phyloP scores from a whole-genome alignment of 2,888 invertebrate species.

The Acronicta leporina region DNA sequence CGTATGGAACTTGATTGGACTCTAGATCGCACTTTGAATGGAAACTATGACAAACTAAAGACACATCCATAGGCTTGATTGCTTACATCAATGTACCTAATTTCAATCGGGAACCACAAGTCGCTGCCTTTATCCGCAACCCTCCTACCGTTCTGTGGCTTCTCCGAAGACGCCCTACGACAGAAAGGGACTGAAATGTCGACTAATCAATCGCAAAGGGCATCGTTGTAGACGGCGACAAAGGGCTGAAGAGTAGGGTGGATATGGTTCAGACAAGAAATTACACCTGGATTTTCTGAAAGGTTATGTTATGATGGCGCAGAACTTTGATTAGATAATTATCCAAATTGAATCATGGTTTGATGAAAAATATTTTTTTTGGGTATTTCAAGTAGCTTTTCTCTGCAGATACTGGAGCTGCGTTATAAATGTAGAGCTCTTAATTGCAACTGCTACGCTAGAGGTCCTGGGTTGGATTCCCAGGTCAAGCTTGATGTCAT shows the following conservation, averaged over 20 bases:
- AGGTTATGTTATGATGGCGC: too few relatives aligned
- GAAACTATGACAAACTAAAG: slow-evolving; percentile 2
- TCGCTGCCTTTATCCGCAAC: slow-evolving; percentile 28
- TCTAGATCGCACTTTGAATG: slow-evolving; percentile 1
- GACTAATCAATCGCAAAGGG: slow-evolving; percentile 86
- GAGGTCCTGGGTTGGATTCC: too few relatives aligned
- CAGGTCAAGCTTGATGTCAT: too few relatives aligned
- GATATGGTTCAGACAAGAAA: slow-evolving; percentile 17
- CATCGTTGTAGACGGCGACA: slow-evolving; percentile 74
- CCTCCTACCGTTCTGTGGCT: slow-evolving; percentile 65
- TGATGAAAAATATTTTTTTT: too few relatives aligned
- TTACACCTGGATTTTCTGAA: not conserved
- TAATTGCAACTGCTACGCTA: too few relatives aligned
- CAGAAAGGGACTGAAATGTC: slow-evolving; percentile 83
- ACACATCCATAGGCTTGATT: slow-evolving; percentile 8
- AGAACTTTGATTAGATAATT: too few relatives aligned
- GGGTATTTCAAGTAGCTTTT: too few relatives aligned
- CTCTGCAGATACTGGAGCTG: too few relatives aligned
- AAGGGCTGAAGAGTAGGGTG: slow-evolving; percentile 65
- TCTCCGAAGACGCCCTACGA: slow-evolving; percentile 79
- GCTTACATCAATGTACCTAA: slow-evolving; percentile 44
- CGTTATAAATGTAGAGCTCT: too few relatives aligned
- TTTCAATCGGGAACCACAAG: slow-evolving; percentile 50
- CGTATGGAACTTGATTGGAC: not conserved
- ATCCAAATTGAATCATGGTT: too few relatives aligned